Evolutionary conservation across 2,113 vertebrate species (phyloP).

Genomic region (Sander lucioperca): DNA sequence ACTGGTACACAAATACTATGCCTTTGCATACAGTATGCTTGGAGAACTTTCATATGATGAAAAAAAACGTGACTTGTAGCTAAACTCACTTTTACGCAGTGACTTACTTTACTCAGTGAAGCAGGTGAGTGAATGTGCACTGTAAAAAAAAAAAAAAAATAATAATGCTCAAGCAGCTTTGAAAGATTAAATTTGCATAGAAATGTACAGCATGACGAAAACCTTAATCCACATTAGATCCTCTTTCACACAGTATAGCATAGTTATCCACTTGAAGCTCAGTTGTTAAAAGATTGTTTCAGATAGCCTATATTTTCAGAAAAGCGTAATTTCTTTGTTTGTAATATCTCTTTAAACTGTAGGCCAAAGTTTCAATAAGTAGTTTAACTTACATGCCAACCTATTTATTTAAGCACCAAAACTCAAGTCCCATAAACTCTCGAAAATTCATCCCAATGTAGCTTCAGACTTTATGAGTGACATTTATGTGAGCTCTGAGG

Average conservation of each 20-base stretch:
- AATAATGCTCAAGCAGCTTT: neutral
- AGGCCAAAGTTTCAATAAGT: conserved; percentile 21
- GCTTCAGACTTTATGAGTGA: conserved; percentile 48
- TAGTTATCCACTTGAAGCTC: conserved; percentile 4
- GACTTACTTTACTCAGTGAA: neutral
- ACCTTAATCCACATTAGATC: neutral
- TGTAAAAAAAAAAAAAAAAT: conserved; percentile 20
- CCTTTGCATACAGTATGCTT: neutral
- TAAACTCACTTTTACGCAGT: neutral
- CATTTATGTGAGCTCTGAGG: conserved; percentile 61
- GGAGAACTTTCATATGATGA: neutral
- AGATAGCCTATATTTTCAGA: conserved; percentile 3
- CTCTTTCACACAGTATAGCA: neutral
- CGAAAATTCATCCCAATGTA: conserved; percentile 24
- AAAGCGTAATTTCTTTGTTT: neutral
- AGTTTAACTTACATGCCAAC: conserved; percentile 19
- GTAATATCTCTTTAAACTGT: conserved; percentile 2
- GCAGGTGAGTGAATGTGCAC: neutral
- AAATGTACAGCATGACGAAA: neutral
- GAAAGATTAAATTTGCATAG: neutral
- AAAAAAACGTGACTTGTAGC: neutral
- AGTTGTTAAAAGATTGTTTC: neutral
- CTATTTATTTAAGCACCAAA: conserved; percentile 28
- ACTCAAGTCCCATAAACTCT: conserved; percentile 17
- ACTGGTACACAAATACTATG: neutral